These are phyloP conservation scores for Potamilus streckersoni DNA, from an alignment of 1,140 invertebrate species.

Conservation along the genomic window DNA sequence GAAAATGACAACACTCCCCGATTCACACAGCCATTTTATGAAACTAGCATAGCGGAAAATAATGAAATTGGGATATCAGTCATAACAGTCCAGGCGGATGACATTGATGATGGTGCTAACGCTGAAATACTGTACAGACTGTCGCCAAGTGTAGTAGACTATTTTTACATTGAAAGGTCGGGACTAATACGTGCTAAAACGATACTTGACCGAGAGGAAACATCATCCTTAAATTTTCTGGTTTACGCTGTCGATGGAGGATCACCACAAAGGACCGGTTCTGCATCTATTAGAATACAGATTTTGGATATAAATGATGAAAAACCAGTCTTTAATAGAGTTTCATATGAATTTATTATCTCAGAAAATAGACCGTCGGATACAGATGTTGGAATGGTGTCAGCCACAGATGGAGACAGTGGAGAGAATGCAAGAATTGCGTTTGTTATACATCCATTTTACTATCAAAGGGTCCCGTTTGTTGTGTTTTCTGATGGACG, in stretches of 20 bases:
- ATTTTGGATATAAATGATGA: constrained; percentile 53
- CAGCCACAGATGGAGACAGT: constrained; percentile 22
- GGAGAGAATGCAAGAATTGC: constrained; percentile 26
- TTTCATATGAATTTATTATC: constrained; percentile 31
- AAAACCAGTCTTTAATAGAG: constrained; percentile 26
- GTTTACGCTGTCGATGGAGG: constrained; percentile 22
- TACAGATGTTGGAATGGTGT: constrained; percentile 18
- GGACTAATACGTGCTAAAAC: constrained; percentile 9
- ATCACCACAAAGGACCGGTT: constrained; percentile 5
- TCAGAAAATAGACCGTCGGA: constrained; percentile 37
- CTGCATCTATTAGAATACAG: constrained; percentile 25
- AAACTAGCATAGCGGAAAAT: constrained; percentile 45
- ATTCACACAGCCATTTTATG: constrained; percentile 69
- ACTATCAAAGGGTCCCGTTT: constrained; percentile 17
- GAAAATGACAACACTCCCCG: constrained; percentile 21
- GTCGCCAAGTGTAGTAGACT: constrained; percentile 8
- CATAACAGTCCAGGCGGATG: constrained; percentile 27
- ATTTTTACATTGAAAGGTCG: constrained; percentile 26
- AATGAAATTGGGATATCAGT: constrained; percentile 31
- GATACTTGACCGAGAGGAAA: constrained; percentile 17
- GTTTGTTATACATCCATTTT: constrained; percentile 19
- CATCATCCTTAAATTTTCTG: constrained; percentile 18
- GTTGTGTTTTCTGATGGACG: constrained; percentile 27
- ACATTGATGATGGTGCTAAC: constrained; percentile 31
- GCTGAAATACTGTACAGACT: constrained; percentile 13